Base-by-base conservation (phyloP, 2,888 invertebrate species). In the Stegophylla sp. region DNA sequence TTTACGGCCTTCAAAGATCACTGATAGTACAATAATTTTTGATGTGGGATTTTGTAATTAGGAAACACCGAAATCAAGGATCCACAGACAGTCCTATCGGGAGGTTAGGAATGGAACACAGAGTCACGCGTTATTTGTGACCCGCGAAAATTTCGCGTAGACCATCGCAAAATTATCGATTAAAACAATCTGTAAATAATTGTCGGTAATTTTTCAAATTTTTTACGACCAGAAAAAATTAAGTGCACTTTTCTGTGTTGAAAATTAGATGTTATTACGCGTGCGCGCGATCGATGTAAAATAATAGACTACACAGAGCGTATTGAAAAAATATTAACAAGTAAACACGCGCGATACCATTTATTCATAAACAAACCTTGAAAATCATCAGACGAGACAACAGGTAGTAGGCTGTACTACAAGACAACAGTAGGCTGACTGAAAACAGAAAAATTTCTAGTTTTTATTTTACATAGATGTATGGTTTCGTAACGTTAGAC, bases 281-380 rank as follows among this genome's bases (percentile, higher is more conserved):
- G 53, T 7, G 45, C 12, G 45, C 15, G 45, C 12, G 45, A 45
- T 45, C 45, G 45, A 45, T 45, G 45, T 12, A 12, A 34, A n/a
- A n/a, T n/a, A n/a, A 34, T 34, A 34, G 34, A 34, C 34, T 34
- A 34, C 34, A 34, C n/a, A n/a, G n/a, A n/a, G n/a, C n/a, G 7
- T 34, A 34, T 34, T 34, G 34, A 34, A 34, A n/a, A n/a, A n/a
- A n/a, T n/a, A n/a, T 4, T 48, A 48, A 48, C 48, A 15, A 48
- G 48, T 48, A 48, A 48, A 51, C 17, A 51, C 28, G 59, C 23
- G 59, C 26, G 28, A 13, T 23, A 59, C 26, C 4, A 59, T 28
- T n/a, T 12, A 28, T 59, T 41, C 3, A 71, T 20, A 41, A 20
- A 53, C 53, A 71, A 71, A 71, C 71, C 71, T 53, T 71, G 71